Evolutionary conservation across 2,113 vertebrate species (phyloP).

Genomic region (Butorides virescens): DNA sequence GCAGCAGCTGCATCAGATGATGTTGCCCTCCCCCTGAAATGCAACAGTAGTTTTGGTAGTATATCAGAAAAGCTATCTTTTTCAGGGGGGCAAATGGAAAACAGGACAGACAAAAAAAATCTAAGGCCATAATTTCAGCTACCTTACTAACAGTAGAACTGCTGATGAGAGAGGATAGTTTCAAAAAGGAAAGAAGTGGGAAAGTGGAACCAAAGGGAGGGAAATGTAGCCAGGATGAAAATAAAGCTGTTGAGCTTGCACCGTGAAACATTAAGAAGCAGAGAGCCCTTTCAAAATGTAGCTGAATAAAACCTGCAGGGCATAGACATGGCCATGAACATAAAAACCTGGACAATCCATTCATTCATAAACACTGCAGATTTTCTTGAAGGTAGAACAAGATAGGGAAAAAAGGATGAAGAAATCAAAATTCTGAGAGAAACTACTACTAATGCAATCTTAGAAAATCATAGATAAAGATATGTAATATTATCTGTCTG

Average conservation of each 20-base stretch:
- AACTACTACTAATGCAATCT: background rate
- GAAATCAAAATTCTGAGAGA: background rate
- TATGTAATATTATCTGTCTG: background rate
- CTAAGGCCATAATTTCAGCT: background rate
- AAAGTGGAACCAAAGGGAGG: background rate
- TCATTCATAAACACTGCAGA: background rate
- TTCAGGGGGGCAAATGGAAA: background rate
- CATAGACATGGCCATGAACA: background rate
- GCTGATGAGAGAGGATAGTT: background rate
- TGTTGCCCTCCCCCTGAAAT: background rate
- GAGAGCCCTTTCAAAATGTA: background rate
- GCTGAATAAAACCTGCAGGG: background rate
- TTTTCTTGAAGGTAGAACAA: background rate
- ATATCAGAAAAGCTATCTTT: background rate
- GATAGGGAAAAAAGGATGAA: background rate
- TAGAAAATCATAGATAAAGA: background rate
- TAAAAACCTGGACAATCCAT: background rate
- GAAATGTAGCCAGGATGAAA: background rate
- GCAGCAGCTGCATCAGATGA: conserved; percentile 45
- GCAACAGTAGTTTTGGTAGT: background rate
- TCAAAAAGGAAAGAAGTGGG: background rate
- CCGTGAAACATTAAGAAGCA: background rate
- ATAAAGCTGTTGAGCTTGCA: background rate
- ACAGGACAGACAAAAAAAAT: background rate
- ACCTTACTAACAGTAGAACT: background rate